phyloP scores from a whole-genome alignment of 2,113 vertebrate species.

The Oreocharis arfaki region DNA sequence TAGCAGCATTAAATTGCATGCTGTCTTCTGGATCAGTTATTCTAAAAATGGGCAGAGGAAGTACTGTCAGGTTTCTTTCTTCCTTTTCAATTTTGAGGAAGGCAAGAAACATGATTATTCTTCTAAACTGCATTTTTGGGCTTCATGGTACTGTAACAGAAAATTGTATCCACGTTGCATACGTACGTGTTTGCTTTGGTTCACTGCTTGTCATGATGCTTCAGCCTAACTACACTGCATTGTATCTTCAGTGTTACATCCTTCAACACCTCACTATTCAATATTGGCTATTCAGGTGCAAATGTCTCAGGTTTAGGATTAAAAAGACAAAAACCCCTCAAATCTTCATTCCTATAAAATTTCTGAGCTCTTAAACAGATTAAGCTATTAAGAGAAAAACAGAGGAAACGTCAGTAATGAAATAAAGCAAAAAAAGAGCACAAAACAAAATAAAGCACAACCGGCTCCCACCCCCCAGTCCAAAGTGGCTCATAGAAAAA shows the following conservation, averaged over 20 bases:
- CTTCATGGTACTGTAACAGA: background rate
- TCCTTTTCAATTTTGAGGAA: background rate
- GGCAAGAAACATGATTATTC: background rate
- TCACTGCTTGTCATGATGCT: background rate
- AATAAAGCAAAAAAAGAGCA: background rate
- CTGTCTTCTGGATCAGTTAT: background rate
- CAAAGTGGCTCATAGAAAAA: background rate
- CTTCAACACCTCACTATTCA: background rate
- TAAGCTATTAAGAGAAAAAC: background rate
- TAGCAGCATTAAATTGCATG: background rate
- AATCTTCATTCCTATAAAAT: background rate
- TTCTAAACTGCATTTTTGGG: background rate
- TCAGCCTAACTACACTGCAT: background rate
- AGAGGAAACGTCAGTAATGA: background rate
- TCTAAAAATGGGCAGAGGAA: background rate
- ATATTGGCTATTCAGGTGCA: background rate
- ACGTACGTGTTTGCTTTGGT: background rate
- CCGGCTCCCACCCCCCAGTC: fast-evolving
- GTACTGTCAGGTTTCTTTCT: background rate
- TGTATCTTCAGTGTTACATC: background rate
- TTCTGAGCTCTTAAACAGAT: background rate
- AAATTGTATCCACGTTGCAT: background rate
- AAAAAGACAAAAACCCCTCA: fast-evolving
- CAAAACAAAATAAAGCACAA: background rate
- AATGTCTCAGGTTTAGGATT: background rate